Percentiles rank a stretch among this genome's conserved stretches.
Evolutionary conservation across 2,888 invertebrate genomes (phyloP).

Genomic region (Pyrrhia umbra): DNA sequence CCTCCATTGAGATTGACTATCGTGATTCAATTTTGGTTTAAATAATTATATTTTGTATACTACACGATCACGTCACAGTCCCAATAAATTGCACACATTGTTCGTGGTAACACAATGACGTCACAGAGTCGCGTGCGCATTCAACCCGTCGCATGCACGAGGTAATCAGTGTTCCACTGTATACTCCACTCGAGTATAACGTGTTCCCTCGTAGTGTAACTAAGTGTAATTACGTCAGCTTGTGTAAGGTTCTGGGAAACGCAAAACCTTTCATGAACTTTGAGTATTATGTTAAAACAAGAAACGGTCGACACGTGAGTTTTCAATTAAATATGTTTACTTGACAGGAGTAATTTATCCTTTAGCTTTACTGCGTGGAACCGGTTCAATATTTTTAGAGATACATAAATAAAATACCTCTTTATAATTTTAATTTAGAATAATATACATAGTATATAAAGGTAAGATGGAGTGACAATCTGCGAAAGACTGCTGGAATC

Average conservation of each 20-base stretch:
- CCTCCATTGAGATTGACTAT: too few species aligned
- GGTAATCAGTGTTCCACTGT: background rate
- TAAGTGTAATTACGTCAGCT: background rate
- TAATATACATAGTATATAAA: too few species aligned
- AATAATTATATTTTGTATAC: too few species aligned
- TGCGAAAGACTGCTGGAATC: too few species aligned
- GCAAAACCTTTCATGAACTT: background rate
- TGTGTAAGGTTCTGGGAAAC: background rate
- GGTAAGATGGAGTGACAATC: too few species aligned
- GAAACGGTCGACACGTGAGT: background rate
- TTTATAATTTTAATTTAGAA: too few species aligned
- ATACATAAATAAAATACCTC: too few species aligned
- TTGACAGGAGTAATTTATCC: background rate
- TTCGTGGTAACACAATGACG: background rate
- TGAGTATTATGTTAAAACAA: background rate
- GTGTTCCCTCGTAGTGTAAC: background rate
- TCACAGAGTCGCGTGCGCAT: background rate
- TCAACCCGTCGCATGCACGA: background rate
- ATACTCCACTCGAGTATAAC: background rate
- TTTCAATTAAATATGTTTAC: background rate
- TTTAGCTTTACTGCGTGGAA: too few species aligned
- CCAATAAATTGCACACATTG: too few species aligned
- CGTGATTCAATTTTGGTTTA: too few species aligned
- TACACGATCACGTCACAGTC: too few species aligned
- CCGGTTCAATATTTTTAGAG: too few species aligned